A percentile compares a stretch with the other conserved stretches of the same genome.
These are phyloP conservation scores for Neria commutata DNA, from an alignment of 2,888 invertebrate species.

Conservation along the genomic window DNA sequence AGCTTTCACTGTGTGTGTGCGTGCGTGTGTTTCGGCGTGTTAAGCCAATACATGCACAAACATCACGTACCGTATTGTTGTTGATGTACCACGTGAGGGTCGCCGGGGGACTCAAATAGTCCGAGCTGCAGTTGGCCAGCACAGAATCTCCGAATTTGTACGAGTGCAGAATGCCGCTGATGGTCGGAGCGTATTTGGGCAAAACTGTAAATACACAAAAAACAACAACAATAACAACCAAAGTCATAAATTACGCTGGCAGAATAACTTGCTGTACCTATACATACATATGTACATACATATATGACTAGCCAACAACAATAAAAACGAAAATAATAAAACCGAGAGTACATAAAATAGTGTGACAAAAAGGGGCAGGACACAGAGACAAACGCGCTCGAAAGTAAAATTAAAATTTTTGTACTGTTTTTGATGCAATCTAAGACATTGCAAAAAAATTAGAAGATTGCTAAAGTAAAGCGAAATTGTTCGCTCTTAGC, in stretches of 20 bases:
- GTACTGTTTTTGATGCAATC: background rate
- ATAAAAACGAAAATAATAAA: slow-evolving; percentile 51
- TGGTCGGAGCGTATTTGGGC: slow-evolving; percentile 59
- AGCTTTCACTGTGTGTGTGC: background rate
- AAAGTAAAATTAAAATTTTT: too few species aligned
- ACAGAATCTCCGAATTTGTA: slow-evolving; percentile 60
- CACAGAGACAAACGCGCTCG: background rate
- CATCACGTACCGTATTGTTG: slow-evolving; percentile 59
- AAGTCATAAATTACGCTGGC: slow-evolving; percentile 1
- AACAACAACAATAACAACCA: slow-evolving; percentile 15
- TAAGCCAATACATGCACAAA: too few species aligned
- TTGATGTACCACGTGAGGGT: slow-evolving; percentile 61
- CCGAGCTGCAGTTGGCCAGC: slow-evolving; percentile 61
- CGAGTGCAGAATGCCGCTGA: slow-evolving; percentile 53
- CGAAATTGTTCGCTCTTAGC: too few species aligned
- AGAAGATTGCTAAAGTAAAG: background rate
- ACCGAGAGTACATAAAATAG: slow-evolving; percentile 43
- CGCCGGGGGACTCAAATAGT: slow-evolving; percentile 60
- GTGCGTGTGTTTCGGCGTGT: slow-evolving; percentile 13
- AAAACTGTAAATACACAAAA: slow-evolving; percentile 52
- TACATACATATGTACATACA: slow-evolving; percentile 32
- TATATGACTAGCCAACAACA: slow-evolving; percentile 44
- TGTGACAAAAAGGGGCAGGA: slow-evolving; percentile 16
- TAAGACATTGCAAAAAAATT: background rate
- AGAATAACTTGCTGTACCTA: background rate